phyloP scores from a whole-genome alignment of 1,140 invertebrate genomes.

The fruit fly (Drosophila melanogaster) region Release_6_plus_ISO1_MT NT_033779.5:18694501-18695000 shows the following conservation, averaged over 20 bases:
- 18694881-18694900: too few relatives aligned
- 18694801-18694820: neutral
- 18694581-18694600: constrained; percentile 62
- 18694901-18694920: too few relatives aligned
- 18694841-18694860: neutral
- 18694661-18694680: constrained; percentile 28
- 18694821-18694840: too few relatives aligned
- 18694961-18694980: constrained; percentile 4
- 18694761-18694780: constrained; percentile 1
- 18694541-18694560: constrained; percentile 81
- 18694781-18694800: neutral
- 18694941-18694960: neutral
- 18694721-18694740: constrained; percentile 39
- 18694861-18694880: too few relatives aligned
- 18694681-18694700: constrained; percentile 1
- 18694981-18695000: constrained; percentile 12
- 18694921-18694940: too few relatives aligned
- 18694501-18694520: constrained; percentile 11
- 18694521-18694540: constrained; percentile 24
- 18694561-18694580: constrained; percentile 32
- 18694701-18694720: constrained; percentile 18
- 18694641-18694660: constrained; percentile 41
- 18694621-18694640: constrained; percentile 25
- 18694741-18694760: constrained; percentile 7
- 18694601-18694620: constrained; percentile 29